These are phyloP conservation scores for Tetrax tetrax DNA, from an alignment of 2,113 vertebrate genomes.

Conservation along the genomic window DNA sequence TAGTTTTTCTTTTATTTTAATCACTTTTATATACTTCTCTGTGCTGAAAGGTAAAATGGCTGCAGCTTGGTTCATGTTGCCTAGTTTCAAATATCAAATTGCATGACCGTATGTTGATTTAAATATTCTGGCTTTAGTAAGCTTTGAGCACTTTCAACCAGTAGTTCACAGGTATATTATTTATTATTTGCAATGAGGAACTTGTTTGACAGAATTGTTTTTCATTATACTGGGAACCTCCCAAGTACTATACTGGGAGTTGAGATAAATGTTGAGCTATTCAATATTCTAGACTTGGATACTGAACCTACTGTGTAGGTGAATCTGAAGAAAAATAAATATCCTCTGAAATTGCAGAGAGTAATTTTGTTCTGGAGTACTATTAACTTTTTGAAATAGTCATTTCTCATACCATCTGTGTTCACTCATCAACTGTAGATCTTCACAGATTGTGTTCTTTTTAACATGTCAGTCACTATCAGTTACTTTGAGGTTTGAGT, in stretches of 20 bases:
- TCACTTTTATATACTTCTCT: not conserved
- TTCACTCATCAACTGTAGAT: not conserved
- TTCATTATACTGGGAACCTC: not conserved
- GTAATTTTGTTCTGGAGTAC: not conserved
- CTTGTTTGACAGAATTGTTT: not conserved
- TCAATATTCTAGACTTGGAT: not conserved
- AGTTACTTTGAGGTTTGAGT: not conserved
- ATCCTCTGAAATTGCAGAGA: not conserved
- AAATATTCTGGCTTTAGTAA: not conserved
- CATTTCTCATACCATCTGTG: slow-evolving; percentile 29
- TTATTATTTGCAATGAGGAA: not conserved
- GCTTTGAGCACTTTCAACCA: not conserved
- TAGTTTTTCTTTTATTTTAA: not conserved
- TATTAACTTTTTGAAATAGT: slow-evolving; percentile 22
- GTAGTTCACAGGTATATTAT: not conserved
- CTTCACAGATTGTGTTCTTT: slow-evolving; percentile 25
- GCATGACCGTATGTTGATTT: not conserved
- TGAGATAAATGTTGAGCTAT: not conserved
- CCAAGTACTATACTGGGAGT: not conserved
- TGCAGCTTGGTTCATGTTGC: not conserved
- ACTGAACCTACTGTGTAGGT: not conserved
- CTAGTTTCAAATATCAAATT: not conserved
- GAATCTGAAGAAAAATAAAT: not conserved
- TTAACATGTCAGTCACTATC: not conserved
- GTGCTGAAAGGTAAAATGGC: not conserved